A percentile compares a stretch with the other conserved stretches of the same genome.
Conservation (phyloP, 2,797 vertebrate genomes). For the Sebastes flavidus region DNA sequence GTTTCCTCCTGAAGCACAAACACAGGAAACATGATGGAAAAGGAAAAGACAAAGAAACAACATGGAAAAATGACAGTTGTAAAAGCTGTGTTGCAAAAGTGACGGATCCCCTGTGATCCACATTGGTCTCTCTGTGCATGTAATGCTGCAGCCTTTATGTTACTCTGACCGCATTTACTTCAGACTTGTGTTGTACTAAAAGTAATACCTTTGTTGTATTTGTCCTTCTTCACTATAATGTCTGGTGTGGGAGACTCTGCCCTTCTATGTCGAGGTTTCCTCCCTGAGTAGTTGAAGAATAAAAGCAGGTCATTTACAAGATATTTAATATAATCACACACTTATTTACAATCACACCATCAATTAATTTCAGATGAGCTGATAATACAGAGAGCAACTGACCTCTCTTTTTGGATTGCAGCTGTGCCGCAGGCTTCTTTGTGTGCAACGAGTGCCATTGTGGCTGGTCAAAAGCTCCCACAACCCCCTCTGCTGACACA, state of each 20-base stretch:
- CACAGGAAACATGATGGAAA: conserved; percentile 11
- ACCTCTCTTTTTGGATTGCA: conserved; percentile 92
- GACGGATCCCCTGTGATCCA: neutral
- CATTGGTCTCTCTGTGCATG: neutral
- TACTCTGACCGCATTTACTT: neutral
- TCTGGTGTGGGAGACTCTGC: conserved; percentile 93
- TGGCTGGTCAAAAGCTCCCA: conserved; percentile 87
- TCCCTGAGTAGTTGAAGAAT: conserved; percentile 77
- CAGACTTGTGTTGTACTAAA: neutral
- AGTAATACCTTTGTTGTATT: conserved; percentile 93
- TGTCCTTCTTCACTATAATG: conserved; percentile 93
- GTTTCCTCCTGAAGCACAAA: conserved; percentile 84
- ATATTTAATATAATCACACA: neutral
- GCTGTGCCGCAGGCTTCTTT: conserved; percentile 77
- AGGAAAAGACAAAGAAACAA: neutral
- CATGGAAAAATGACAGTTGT: neutral
- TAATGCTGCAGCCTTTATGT: neutral
- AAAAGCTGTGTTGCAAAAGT: neutral
- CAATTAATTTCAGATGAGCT: neutral
- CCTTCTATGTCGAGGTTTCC: conserved; percentile 86
- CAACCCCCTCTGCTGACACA: conserved; percentile 88
- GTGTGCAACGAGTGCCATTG: conserved; percentile 82
- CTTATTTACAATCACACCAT: neutral
- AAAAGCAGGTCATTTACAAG: neutral
- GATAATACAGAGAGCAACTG: conserved; percentile 3